Evolutionary conservation across 2,797 vertebrate genomes (phyloP), one percentile per base, ranked within the genome.

Genomic region (Muscicapa comitata): DNA sequence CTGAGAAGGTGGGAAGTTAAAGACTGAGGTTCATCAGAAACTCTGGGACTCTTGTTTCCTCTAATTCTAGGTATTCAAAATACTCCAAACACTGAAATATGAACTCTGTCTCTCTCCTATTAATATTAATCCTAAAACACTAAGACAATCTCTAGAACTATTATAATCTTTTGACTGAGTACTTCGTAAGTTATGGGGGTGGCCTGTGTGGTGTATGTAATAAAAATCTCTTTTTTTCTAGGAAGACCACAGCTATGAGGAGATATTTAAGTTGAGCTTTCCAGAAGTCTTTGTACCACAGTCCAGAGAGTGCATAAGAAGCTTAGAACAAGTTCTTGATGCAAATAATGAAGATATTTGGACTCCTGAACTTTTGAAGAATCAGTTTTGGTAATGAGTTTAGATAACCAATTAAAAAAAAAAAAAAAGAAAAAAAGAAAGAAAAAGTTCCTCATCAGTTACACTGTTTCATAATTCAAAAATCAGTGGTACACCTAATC

Each of bases 211-310:
- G 31, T 10, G 1, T 45, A 7, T 35, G 15, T 70, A 86, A 84
- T 73, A 72, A 92, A 91, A 63, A 28, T 92, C 29, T 96, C 20
- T 35, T 92, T 95, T 88, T 87, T 94, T 79, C 55, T 92, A 98
- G 98, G 93, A 74, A 76, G 40, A 40, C 17, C 61, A 89, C 84
- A 92, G 47, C 89, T 97, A 53, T 88, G 96, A 97, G 88, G 74
- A 95, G 25, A 76, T 95, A 74, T 96, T 98, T 82, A 97, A 95
- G 75, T 10, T 84, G 85, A 54, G 85, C 63, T 98, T 98, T 97
- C 98, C 96, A 59, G 97, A 97, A 82, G 37, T 96, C 51, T 76
- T 92, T 35, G 77, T 95, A 38, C 70, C 81, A 17, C 94, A 96
- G 57, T 94, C 72, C 37, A 57, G 65, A 33, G 97, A 97, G 59